These are phyloP conservation scores for Harpalus rubripes DNA, from an alignment of 2,888 invertebrate species.

Conservation along the genomic window DNA sequence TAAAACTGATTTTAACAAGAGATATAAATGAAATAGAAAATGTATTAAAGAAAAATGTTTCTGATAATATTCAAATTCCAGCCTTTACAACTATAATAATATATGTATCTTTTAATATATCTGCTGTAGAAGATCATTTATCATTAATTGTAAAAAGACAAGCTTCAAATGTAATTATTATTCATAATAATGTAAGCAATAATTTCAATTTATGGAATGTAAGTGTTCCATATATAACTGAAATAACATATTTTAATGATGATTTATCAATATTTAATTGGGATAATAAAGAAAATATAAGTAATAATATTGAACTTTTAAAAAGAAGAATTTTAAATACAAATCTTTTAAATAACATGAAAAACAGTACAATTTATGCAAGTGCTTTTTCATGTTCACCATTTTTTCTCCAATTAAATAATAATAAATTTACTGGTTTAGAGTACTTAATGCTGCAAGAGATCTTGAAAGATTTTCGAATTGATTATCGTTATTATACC, in stretches of 20 bases:
- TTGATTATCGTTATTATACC: constrained; percentile 67
- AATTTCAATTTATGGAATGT: background rate
- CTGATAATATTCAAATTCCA: constrained; percentile 24
- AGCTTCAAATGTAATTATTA: constrained; percentile 11
- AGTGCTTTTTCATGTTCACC: constrained; percentile 70
- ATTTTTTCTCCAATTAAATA: constrained; percentile 66
- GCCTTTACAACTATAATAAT: constrained; percentile 35
- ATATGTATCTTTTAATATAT: constrained; percentile 10
- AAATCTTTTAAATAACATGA: constrained; percentile 14
- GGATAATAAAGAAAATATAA: constrained; percentile 4
- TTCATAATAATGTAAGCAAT: constrained; percentile 9
- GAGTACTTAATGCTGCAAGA: constrained; percentile 70
- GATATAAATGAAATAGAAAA: constrained; percentile 1
- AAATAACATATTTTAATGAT: constrained; percentile 10
- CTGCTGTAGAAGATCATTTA: background rate
- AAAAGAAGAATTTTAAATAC: constrained; percentile 18
- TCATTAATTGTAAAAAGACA: constrained; percentile 5
- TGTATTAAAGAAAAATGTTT: constrained; percentile 17
- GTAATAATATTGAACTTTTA: background rate
- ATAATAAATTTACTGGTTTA: constrained; percentile 67
- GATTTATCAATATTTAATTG: constrained; percentile 13
- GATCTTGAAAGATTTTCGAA: constrained; percentile 69
- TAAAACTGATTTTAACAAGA: constrained; percentile 33
- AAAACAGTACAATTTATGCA: constrained; percentile 50
- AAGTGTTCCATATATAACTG: constrained; percentile 8